Percentiles rank a stretch among this genome's conserved stretches.
Conservation (phyloP, 2,113 vertebrate genomes). For the Cariama cristata region DNA sequence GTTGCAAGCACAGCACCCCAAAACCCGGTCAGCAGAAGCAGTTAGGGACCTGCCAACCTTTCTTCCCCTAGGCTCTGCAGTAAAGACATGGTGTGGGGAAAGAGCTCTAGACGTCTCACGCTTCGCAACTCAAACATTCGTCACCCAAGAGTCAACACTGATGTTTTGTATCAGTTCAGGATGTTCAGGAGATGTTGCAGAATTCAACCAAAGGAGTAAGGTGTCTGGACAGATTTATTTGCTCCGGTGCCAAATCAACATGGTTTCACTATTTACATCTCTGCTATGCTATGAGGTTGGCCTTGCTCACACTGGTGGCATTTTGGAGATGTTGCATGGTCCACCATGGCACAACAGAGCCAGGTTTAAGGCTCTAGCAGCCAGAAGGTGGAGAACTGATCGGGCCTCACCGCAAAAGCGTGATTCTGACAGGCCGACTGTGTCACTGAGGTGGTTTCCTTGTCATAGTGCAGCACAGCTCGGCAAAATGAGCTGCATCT, state of each 20-base stretch:
- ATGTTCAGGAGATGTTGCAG: neutral
- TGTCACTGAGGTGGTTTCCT: neutral
- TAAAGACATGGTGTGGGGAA: neutral
- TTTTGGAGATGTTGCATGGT: rapidly evolving
- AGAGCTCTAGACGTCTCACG: neutral
- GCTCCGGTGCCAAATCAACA: neutral
- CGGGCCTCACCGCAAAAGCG: rapidly evolving
- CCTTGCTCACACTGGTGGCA: rapidly evolving
- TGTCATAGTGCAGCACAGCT: neutral
- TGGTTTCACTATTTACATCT: neutral
- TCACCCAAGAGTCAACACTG: rapidly evolving
- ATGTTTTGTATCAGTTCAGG: rapidly evolving
- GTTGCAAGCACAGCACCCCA: neutral
- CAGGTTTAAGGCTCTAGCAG: neutral
- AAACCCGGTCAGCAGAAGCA: neutral
- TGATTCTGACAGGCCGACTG: neutral
- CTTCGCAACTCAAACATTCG: neutral
- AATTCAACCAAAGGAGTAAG: neutral
- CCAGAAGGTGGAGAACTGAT: neutral
- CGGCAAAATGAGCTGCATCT: neutral
- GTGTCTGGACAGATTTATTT: neutral
- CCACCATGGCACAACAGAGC: neutral
- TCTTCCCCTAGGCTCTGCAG: neutral
- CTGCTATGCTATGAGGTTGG: rapidly evolving
- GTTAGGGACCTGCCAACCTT: neutral